Evolutionary conservation across 1,140 invertebrate genomes (phyloP).

Genomic region (Drosophila insularis): DNA sequence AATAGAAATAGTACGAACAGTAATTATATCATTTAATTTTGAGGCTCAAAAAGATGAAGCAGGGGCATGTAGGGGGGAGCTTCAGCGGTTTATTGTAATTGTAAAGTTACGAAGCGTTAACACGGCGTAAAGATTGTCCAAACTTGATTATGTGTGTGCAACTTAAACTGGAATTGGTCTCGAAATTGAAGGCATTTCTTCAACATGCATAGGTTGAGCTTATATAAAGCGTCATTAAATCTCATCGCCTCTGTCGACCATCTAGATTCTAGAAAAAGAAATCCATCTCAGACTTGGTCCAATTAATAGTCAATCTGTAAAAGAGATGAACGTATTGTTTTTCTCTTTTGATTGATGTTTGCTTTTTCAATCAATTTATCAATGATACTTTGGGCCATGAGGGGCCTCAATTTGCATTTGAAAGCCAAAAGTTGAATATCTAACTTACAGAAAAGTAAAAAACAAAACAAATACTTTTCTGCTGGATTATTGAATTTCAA

Average conservation of each 20-base stretch:
- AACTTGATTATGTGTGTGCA: conserved; percentile 44
- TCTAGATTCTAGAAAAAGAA: conserved; percentile 4
- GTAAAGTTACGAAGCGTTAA: conserved; percentile 70
- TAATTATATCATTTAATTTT: conserved; percentile 77
- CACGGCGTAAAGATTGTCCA: conserved; percentile 70
- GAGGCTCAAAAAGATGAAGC: conserved; percentile 28
- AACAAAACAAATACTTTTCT: too few relatives aligned
- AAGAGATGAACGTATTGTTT: not conserved
- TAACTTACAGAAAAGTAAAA: too few relatives aligned
- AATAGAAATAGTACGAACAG: conserved; percentile 37
- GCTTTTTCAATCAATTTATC: conserved; percentile 12
- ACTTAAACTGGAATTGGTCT: conserved; percentile 25
- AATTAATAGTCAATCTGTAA: conserved; percentile 27
- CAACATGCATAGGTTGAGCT: not conserved
- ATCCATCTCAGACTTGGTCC: conserved; percentile 3
- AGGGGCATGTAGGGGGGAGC: not conserved
- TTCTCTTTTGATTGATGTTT: conserved; percentile 16
- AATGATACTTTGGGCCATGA: conserved; percentile 11
- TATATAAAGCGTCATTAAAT: conserved; percentile 9
- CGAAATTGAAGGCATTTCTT: conserved; percentile 4
- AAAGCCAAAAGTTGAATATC: not conserved
- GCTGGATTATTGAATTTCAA: too few relatives aligned
- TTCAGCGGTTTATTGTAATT: conserved; percentile 44
- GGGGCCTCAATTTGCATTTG: conserved; percentile 20
- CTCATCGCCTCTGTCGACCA: too few relatives aligned